Evolutionary conservation across 1,140 invertebrate species (phyloP).

Genomic region (Notospermus geniculatus): DNA sequence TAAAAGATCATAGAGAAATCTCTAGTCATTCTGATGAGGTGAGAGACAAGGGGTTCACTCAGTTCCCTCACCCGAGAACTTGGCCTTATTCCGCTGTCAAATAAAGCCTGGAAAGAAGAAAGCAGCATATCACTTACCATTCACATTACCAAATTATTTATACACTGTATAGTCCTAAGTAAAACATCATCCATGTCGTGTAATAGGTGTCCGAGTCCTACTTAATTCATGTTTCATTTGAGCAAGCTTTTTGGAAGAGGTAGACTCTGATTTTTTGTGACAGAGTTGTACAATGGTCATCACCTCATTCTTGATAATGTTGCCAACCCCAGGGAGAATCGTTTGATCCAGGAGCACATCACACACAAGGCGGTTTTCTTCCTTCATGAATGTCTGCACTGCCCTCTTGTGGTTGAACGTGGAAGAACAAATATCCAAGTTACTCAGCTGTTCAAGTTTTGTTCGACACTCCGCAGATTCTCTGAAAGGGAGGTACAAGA

Average conservation of each 20-base stretch:
- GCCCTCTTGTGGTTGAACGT: conserved; percentile 33
- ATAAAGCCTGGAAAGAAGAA: conserved; percentile 33
- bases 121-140: neutral
- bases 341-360: conserved; percentile 48
- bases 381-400: conserved; percentile 26
- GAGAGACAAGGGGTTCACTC: conserved; percentile 35
- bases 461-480: conserved; percentile 21
- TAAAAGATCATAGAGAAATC: conserved; percentile 50
- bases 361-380: conserved; percentile 33
- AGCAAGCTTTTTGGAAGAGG: too few relatives aligned
- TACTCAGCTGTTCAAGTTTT: conserved; percentile 29
- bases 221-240: too few relatives aligned
- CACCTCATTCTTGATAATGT: conserved; percentile 49
- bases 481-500: conserved; percentile 18
- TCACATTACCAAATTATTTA: too few relatives aligned
- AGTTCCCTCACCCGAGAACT: conserved; percentile 33
- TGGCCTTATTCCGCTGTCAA: conserved; percentile 49
- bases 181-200: too few relatives aligned
- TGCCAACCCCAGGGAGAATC: conserved; percentile 48
- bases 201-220: too few relatives aligned
- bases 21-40: conserved; percentile 46
- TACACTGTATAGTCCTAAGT: too few relatives aligned
- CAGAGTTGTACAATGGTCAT: too few relatives aligned
- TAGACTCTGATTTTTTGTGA: too few relatives aligned
- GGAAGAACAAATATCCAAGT: conserved; percentile 39